Conservation (phyloP, 2,113 vertebrate species). For the Hemiscyllium ocellatum region DNA sequence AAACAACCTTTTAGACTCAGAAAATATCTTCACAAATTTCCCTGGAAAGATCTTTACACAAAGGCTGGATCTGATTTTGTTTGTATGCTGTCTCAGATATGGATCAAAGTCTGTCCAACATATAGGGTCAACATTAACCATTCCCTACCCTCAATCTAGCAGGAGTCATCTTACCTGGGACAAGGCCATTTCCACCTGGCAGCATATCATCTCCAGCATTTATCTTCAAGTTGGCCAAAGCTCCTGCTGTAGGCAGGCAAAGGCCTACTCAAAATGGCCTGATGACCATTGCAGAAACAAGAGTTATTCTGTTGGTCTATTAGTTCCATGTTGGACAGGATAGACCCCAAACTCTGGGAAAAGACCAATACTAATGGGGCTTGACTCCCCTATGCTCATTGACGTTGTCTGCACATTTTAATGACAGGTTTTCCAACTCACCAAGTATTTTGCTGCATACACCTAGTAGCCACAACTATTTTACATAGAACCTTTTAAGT, state of each 20-base stretch:
- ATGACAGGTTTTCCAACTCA: neutral
- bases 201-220: neutral
- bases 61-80: neutral
- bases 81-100: neutral
- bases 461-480: neutral
- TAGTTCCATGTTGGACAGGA: neutral
- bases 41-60: neutral
- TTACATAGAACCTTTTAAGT: neutral
- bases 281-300: neutral
- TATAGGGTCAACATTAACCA: neutral
- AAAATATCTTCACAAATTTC: neutral
- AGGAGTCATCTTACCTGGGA: too few species aligned
- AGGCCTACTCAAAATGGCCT: neutral
- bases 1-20: neutral
- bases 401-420: neutral
- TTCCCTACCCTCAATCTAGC: neutral
- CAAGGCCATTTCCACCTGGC: neutral
- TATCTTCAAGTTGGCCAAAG: neutral
- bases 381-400: neutral
- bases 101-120: neutral
- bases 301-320: neutral
- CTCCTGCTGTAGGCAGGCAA: neutral
- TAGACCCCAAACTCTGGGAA: neutral
- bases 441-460: neutral
- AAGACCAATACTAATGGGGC: neutral